Percentiles rank a stretch among this genome's conserved stretches.
Evolutionary conservation across 2,888 invertebrate genomes (phyloP).

Genomic region (Tyria jacobaeae): DNA sequence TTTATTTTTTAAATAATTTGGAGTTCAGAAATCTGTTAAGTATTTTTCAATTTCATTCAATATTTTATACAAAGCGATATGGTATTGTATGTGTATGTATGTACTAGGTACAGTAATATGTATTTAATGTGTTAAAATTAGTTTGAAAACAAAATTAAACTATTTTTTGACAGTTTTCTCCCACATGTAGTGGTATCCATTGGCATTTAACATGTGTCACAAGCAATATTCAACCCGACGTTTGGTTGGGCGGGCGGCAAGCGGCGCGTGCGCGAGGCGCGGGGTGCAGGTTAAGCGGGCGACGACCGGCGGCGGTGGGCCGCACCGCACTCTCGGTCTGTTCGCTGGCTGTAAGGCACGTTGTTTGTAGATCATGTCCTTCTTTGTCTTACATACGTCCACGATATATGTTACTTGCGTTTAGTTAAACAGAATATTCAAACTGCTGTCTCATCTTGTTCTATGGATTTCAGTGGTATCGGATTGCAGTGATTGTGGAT

Average conservation of each 20-base stretch:
- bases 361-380: slow-evolving; percentile 41
- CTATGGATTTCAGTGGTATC: slow-evolving; percentile 81
- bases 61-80: too few species aligned
- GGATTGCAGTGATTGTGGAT: slow-evolving; percentile 83
- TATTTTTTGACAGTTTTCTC: slow-evolving; percentile 52
- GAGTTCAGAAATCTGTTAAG: too few species aligned
- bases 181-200: slow-evolving; percentile 68
- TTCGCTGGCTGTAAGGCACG: slow-evolving; percentile 66
- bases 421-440: slow-evolving; percentile 54
- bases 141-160: slow-evolving; percentile 25
- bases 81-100: neutral
- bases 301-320: slow-evolving; percentile 64
- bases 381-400: slow-evolving; percentile 73
- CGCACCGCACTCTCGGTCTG: slow-evolving; percentile 76
- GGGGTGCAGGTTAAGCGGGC: slow-evolving; percentile 59
- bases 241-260: slow-evolving; percentile 70
- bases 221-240: slow-evolving; percentile 71
- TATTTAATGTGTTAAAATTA: slow-evolving; percentile 28
- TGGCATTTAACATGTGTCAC: slow-evolving; percentile 75
- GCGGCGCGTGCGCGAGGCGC: slow-evolving; percentile 72
- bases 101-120: slow-evolving; percentile 6
- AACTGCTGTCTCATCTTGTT: slow-evolving; percentile 57
- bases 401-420: slow-evolving; percentile 76
- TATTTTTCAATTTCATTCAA: too few species aligned
- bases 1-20: too few species aligned